A percentile compares a stretch with the other conserved stretches of the same genome.
Conservation (phyloP, 2,113 vertebrate species). For the Podarcis cretensis region DNA sequence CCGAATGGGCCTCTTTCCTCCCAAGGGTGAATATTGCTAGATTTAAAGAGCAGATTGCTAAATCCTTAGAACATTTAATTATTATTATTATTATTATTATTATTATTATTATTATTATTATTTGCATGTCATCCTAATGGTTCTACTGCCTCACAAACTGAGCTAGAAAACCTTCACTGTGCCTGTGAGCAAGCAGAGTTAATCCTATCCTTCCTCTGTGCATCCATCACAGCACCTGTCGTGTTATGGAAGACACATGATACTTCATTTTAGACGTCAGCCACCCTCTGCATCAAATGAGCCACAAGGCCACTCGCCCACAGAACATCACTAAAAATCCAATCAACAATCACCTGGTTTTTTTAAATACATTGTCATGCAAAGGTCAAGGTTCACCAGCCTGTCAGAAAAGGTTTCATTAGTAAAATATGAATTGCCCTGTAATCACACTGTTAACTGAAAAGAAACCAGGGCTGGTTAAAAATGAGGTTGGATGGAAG, state of each 20-base stretch:
- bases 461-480: not conserved
- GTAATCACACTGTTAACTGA: not conserved
- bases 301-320: slow-evolving; percentile 21
- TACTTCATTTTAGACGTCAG: slow-evolving; percentile 33
- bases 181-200: not conserved
- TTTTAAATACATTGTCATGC: slow-evolving; percentile 20
- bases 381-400: slow-evolving; percentile 41
- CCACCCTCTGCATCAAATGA: slow-evolving; percentile 52
- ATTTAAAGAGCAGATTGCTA: too few relatives aligned
- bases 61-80: too few relatives aligned
- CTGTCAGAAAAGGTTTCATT: slow-evolving; percentile 31
- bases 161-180: not conserved
- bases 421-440: not conserved
- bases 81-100: too few relatives aligned
- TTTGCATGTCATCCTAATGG: not conserved
- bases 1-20: too few relatives aligned
- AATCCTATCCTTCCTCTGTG: not conserved
- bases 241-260: slow-evolving; percentile 37
- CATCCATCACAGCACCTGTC: slow-evolving; percentile 47
- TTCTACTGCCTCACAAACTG: not conserved
- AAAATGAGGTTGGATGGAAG: not conserved
- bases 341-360: slow-evolving; percentile 36
- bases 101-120: too few relatives aligned
- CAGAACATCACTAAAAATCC: slow-evolving; percentile 53
- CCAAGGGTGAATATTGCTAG: too few relatives aligned